Evolutionary conservation across 2,888 invertebrate genomes (phyloP).

Genomic region (Fissipunctia ypsillon): DNA sequence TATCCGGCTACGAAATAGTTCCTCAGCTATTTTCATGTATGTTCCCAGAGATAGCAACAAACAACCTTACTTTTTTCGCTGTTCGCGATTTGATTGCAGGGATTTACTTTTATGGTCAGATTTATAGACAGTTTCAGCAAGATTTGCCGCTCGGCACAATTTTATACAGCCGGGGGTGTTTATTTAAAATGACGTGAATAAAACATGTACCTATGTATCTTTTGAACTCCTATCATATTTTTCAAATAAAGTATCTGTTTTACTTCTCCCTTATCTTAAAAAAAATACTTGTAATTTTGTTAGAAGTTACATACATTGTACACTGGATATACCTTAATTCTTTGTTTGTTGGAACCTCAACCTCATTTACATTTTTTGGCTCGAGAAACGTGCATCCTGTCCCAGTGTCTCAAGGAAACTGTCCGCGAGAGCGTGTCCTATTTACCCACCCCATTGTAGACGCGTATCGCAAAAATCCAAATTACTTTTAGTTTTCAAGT

Average conservation of each 20-base stretch:
- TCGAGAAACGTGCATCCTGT: constrained; percentile 42
- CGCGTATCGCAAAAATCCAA: constrained; percentile 65
- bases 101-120: constrained; percentile 89
- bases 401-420: constrained; percentile 45
- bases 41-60: constrained; percentile 85
- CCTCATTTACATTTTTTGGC: constrained; percentile 56
- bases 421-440: constrained; percentile 51
- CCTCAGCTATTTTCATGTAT: constrained; percentile 83
- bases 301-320: neutral
- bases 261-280: neutral
- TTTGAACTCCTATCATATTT: constrained; percentile 31
- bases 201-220: constrained; percentile 59
- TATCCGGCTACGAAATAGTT: constrained; percentile 84
- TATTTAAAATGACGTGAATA: constrained; percentile 77
- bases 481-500: constrained; percentile 68
- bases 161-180: constrained; percentile 76
- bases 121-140: constrained; percentile 86
- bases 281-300: neutral
- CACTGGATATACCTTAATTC: constrained; percentile 16
- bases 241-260: neutral
- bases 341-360: constrained; percentile 25
- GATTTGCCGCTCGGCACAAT: constrained; percentile 81
- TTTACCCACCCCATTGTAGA: constrained; percentile 54
- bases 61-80: constrained; percentile 87
- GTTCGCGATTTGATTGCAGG: constrained; percentile 88